Evolutionary conservation across 1,140 invertebrate species (phyloP).

Genomic region (Wasmannia auropunctata): DNA sequence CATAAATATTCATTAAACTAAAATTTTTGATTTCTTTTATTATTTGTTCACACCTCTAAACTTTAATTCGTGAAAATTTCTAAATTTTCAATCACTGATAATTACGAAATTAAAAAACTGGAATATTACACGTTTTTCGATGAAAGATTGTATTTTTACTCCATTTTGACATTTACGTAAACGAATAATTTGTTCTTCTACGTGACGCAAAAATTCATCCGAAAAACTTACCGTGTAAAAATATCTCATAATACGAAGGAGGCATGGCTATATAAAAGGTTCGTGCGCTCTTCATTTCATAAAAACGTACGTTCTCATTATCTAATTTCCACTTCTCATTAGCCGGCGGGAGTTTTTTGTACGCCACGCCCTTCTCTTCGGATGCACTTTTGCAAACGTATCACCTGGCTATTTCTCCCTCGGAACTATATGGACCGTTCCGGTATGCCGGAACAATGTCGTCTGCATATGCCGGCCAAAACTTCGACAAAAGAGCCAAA

Average conservation of each 20-base stretch:
- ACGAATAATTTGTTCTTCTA: background rate
- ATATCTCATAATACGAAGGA: constrained; percentile 24
- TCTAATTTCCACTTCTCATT: constrained; percentile 52
- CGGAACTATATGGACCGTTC: constrained; percentile 18
- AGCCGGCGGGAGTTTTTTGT: constrained; percentile 35
- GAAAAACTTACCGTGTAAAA: constrained; percentile 8
- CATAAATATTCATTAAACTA: constrained; percentile 1
- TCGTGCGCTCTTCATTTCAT: constrained; percentile 31
- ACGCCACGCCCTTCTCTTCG: background rate
- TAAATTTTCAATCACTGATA: background rate
- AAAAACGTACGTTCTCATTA: constrained; percentile 51
- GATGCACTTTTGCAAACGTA: constrained; percentile 44
- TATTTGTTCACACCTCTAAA: no score
- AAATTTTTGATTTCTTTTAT: background rate
- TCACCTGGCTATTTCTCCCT: constrained; percentile 42
- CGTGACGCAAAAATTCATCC: constrained; percentile 25
- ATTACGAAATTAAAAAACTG: background rate
- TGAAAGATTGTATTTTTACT: background rate
- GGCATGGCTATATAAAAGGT: background rate
- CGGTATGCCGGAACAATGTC: constrained; percentile 28
- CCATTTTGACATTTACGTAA: constrained; percentile 13
- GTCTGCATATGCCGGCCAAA: constrained; percentile 34
- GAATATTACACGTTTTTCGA: background rate
- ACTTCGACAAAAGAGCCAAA: constrained; percentile 47
- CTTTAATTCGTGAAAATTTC: background rate